A percentile compares a stretch with the other conserved stretches of the same genome.
Conservation (phyloP, 2,113 vertebrate genomes). For the Pseudolaguvia tuberculata region DNA sequence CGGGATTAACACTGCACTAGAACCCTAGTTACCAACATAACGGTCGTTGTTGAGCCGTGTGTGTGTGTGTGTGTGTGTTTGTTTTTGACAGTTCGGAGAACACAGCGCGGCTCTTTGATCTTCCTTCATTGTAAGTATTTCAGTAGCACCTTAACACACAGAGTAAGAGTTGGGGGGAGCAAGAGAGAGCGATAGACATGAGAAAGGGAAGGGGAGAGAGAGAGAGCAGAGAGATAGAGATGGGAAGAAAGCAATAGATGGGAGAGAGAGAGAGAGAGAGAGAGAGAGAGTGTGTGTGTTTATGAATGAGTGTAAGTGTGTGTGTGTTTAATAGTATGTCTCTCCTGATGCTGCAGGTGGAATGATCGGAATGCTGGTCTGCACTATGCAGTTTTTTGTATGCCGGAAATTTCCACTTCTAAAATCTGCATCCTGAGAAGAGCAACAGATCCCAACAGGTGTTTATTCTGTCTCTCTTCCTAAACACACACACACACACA, state of each 20-base stretch:
- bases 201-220: too few relatives aligned
- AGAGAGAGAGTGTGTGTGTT: too few relatives aligned
- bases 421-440: conserved; percentile 83
- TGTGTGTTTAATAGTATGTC: neutral
- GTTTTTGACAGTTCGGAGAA: conserved; percentile 75
- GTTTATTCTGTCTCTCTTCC: neutral
- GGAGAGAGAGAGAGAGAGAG: too few relatives aligned
- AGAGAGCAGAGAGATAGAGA: too few relatives aligned
- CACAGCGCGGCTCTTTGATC: conserved; percentile 76
- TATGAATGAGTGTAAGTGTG: neutral
- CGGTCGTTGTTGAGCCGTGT: neutral
- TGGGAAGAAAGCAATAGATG: neutral
- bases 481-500: neutral
- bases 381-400: conserved; percentile 88
- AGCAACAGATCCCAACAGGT: conserved; percentile 85
- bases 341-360: conserved; percentile 71
- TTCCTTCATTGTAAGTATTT: conserved; percentile 86
- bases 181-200: too few relatives aligned
- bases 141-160: too few relatives aligned
- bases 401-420: conserved; percentile 77
- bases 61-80: conserved; percentile 7
- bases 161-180: too few relatives aligned
- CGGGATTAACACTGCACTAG: neutral
- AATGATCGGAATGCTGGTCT: conserved; percentile 86
- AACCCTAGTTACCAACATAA: too few relatives aligned